Evolutionary conservation across 2,113 vertebrate species (phyloP).

Genomic region (Onychorhynchus coronatus): DNA sequence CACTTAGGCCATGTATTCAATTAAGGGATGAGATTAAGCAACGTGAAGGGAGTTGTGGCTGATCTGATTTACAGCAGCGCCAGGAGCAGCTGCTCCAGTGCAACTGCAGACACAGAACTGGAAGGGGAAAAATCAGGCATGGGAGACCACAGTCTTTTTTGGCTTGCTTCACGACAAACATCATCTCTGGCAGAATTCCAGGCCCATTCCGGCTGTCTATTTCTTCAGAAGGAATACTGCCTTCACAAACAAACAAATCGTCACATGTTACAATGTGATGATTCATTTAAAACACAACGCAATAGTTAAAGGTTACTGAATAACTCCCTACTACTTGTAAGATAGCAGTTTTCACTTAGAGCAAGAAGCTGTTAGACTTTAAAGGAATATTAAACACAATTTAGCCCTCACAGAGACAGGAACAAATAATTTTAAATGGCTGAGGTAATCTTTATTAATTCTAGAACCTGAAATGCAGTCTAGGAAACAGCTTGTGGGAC

Average conservation of each 20-base stretch:
- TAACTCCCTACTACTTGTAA: not conserved
- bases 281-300: not conserved
- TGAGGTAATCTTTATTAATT: not conserved
- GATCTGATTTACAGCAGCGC: not conserved
- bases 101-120: not conserved
- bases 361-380: not conserved
- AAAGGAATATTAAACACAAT: not conserved
- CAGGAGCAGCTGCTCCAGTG: not conserved
- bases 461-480: not conserved
- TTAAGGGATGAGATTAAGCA: not conserved
- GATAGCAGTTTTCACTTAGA: not conserved
- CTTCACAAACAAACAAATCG: not conserved
- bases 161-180: not conserved
- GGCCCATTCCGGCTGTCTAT: not conserved
- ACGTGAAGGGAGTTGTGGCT: not conserved
- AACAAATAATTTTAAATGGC: not conserved
- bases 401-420: not conserved
- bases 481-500: not conserved
- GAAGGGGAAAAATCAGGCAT: not conserved
- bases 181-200: not conserved
- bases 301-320: not conserved
- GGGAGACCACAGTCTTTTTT: not conserved
- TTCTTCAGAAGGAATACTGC: not conserved
- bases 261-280: no score
- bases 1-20: not conserved